Base-by-base conservation (phyloP, 2,888 invertebrate species). In the Agonopterix subpropinquella region DNA sequence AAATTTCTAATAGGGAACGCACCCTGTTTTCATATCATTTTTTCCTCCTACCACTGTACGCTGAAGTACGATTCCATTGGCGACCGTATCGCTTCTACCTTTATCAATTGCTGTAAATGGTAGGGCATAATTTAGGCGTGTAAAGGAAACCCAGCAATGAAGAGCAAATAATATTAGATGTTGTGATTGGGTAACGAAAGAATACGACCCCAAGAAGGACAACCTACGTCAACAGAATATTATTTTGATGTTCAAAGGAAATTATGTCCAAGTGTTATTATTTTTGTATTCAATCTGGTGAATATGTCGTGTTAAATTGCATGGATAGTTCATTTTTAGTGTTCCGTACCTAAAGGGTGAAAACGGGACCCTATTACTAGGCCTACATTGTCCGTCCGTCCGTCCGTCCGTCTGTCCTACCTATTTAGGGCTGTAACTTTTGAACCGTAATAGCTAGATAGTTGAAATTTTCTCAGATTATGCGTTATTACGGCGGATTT, bases 1-100 rank as follows among this genome's bases (percentile, higher is more conserved):
- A 74, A 77, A 80, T 79, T 77, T 75, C 77, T 80, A 79, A 84
- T 83, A 65, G 65, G 57, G 62, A 62, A 77, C 67, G 28, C 82
- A 68, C 81, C 83, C 83, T 76, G 63, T 78, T 64, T 67, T 80
- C 70, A 69, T 65, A 62, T 58, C 62, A 72, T 75, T 69, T 65
- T 59, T 48, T 43, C 56, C 49, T 50, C 41, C 49, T 56, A 61
- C 55, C 46, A 59, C 48, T 45, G 28, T 45, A 45, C 49, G 44
- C 5, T 11, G 8, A 48, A n/a, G 18, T 8, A 7, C 8, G 10
- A 36, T 0, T 15, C 8, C 43, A 46, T 18, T 37, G 2, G 41
- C 41, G 10, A 35, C n/a, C 3, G 0, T 43, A 47, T 49, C 47
- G 47, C 39, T 50, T 35, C 0, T 0, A 15, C 41, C 36, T 8